Conservation (phyloP, 1,140 invertebrate genomes). For the Drosophila sturtevanti region DNA sequence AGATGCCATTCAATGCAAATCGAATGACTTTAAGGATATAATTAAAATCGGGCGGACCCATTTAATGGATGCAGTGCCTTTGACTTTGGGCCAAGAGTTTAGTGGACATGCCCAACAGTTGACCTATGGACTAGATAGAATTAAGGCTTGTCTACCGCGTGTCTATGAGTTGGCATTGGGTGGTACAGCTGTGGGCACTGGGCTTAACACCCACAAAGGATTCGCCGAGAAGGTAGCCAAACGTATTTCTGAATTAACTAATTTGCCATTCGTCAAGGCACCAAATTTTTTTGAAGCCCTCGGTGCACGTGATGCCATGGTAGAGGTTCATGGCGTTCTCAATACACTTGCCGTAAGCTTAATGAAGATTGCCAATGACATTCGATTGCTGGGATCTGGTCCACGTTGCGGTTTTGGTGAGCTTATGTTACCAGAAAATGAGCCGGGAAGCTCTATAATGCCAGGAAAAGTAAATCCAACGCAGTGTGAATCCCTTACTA, state of each 20-base stretch:
- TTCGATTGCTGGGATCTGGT: constrained; percentile 96
- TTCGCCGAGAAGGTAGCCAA: constrained; percentile 95
- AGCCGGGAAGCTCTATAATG: constrained; percentile 99
- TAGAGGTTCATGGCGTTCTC: constrained; percentile 96
- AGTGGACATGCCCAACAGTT: constrained; percentile 96
- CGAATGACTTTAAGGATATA: constrained; percentile 93
- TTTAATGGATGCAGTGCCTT: constrained; percentile 96
- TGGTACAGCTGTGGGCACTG: constrained; percentile 99
- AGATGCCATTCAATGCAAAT: constrained; percentile 89
- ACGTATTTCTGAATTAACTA: constrained; percentile 90
- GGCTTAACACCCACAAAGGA: constrained; percentile 92
- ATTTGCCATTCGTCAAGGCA: constrained; percentile 94
- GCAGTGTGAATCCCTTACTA: constrained; percentile 99
- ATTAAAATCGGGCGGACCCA: constrained; percentile 97
- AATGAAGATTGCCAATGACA: constrained; percentile 99
- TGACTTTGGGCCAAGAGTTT: constrained; percentile 99
- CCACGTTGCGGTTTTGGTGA: constrained; percentile 98
- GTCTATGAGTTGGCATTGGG: constrained; percentile 96
- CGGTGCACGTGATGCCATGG: constrained; percentile 96
- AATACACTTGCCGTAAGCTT: constrained; percentile 97
- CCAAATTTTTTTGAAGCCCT: constrained; percentile 99
- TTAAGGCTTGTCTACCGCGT: constrained; percentile 92
- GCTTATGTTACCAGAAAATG: constrained; percentile 97
- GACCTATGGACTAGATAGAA: constrained; percentile 91
- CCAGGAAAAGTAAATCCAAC: constrained; percentile 99